A percentile compares a stretch with the other conserved stretches of the same genome.
These are phyloP conservation scores for Eurytoma adleriae DNA, from an alignment of 2,888 invertebrate species.

Conservation along the genomic window DNA sequence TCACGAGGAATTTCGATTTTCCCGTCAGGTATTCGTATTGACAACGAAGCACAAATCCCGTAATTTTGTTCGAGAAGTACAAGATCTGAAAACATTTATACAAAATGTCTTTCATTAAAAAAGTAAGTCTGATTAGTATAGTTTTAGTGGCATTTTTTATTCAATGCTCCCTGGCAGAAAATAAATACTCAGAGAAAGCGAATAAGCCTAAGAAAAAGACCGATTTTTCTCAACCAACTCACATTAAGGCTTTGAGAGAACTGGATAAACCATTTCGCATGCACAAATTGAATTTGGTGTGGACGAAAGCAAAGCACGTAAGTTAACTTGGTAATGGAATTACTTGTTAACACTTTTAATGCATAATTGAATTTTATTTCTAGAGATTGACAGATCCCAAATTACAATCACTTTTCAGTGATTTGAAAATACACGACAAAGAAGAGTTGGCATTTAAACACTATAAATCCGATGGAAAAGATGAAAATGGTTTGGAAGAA, in stretches of 20 bases:
- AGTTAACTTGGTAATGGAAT: constrained; percentile 63
- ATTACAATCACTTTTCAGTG: constrained; percentile 90
- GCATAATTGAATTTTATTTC: constrained; percentile 58
- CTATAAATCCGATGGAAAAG: constrained; percentile 87
- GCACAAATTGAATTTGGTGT: constrained; percentile 92
- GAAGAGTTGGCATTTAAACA: constrained; percentile 92
- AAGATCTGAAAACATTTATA: constrained; percentile 14
- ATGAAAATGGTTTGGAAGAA: constrained; percentile 91
- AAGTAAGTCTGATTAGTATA: constrained; percentile 40
- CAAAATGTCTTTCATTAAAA: constrained; percentile 34
- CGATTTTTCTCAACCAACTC: constrained; percentile 47
- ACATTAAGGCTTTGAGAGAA: constrained; percentile 78
- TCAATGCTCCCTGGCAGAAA: constrained; percentile 67
- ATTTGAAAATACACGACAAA: constrained; percentile 94
- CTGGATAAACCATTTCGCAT: constrained; percentile 92
- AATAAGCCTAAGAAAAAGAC: constrained; percentile 75
- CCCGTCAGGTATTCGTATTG: constrained; percentile 19
- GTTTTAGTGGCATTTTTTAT: constrained; percentile 54
- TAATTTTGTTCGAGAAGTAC: not conserved
- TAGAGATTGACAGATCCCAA: constrained; percentile 90
- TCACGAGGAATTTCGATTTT: constrained; percentile 17
- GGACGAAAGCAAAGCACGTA: constrained; percentile 94
- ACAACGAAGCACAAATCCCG: constrained; percentile 27
- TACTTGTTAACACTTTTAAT: not conserved
- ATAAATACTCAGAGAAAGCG: constrained; percentile 83